Conservation (phyloP, 2,888 invertebrate species). For the Latrodectus hesperus region DNA sequence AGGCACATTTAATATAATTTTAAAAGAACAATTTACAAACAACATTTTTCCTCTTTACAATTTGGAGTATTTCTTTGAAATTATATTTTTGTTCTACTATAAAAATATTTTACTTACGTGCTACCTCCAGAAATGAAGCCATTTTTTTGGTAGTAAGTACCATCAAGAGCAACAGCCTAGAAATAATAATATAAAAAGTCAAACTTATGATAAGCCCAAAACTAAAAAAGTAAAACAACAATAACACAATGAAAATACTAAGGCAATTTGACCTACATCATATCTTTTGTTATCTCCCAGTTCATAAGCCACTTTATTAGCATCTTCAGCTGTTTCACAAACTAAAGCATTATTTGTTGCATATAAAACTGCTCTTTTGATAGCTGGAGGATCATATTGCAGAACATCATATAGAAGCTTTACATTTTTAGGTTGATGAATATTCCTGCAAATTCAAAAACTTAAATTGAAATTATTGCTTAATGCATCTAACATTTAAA, state of each 20-base stretch:
- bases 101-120: slow-evolving; percentile 73
- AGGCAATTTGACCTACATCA: slow-evolving; percentile 79
- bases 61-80: background rate
- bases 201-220: no score
- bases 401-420: slow-evolving; percentile 97
- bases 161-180: slow-evolving; percentile 96
- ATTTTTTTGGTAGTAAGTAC: slow-evolving; percentile 99
- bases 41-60: background rate
- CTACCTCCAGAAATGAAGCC: slow-evolving; percentile 93
- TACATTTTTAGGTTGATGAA: slow-evolving; percentile 94
- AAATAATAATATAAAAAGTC: slow-evolving; percentile 58
- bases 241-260: background rate
- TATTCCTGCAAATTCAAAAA: slow-evolving; percentile 81
- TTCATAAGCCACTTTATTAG: slow-evolving; percentile 95
- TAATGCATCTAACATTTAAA: no score
- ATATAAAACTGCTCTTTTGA: slow-evolving; percentile 96
- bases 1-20: no score
- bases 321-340: slow-evolving; percentile 99
- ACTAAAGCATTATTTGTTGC: slow-evolving; percentile 99
- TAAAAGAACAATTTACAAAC: background rate
- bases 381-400: slow-evolving; percentile 93
- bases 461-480: no score
- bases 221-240: no score
- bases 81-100: background rate
- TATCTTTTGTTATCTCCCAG: slow-evolving; percentile 86